Percentiles rank a stretch among this genome's conserved stretches.
These are phyloP conservation scores for Ichneumoninae sp. DNA, from an alignment of 2,888 invertebrate species.

Conservation along the genomic window DNA sequence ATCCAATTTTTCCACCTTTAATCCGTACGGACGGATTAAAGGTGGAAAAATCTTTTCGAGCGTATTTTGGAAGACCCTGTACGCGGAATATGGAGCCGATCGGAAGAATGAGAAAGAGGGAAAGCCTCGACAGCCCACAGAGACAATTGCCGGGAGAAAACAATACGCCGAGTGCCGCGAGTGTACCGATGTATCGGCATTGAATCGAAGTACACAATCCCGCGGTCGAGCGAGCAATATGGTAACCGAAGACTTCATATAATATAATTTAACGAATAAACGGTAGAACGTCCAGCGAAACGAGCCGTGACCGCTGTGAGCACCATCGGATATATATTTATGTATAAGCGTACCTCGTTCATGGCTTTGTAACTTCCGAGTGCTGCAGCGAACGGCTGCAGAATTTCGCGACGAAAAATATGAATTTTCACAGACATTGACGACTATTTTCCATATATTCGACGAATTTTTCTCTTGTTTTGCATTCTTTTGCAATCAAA, in stretches of 20 bases:
- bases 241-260: conserved; percentile 46
- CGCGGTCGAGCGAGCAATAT: conserved; percentile 38
- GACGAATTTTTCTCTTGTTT: neutral
- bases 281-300: conserved; percentile 41
- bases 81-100: neutral
- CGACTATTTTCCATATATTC: too few relatives aligned
- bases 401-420: conserved; percentile 1
- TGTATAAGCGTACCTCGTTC: conserved; percentile 12
- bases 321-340: conserved; percentile 16
- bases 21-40: neutral
- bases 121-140: conserved; percentile 37
- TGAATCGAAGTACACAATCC: conserved; percentile 39
- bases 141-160: conserved; percentile 41
- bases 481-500: neutral
- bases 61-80: neutral
- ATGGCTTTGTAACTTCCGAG: conserved; percentile 15
- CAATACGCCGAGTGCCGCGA: conserved; percentile 34
- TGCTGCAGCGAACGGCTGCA: neutral
- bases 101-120: conserved; percentile 37
- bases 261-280: conserved; percentile 45
- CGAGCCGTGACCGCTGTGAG: conserved; percentile 41
- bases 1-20: too few relatives aligned
- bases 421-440: neutral
- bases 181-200: conserved; percentile 2
- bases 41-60: neutral